Percentiles rank a stretch among this genome's conserved stretches.
These are phyloP conservation scores for Heliornis fulica DNA, from an alignment of 2,113 vertebrate genomes.

Conservation along the genomic window DNA sequence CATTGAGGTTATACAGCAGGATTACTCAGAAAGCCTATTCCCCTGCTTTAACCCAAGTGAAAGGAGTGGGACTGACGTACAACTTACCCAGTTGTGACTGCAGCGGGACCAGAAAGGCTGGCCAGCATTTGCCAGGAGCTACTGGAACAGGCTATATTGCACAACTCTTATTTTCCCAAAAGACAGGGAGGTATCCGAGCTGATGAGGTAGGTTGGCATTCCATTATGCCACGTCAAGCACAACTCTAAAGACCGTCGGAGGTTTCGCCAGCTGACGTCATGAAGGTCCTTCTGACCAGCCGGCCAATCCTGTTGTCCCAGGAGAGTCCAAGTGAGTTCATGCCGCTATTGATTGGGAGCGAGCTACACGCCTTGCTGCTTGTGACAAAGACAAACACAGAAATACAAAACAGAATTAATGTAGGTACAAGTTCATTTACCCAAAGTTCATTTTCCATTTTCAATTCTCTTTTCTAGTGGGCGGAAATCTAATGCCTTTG, in stretches of 20 bases:
- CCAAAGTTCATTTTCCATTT: not conserved
- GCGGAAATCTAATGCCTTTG: not conserved
- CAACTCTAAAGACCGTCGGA: not conserved
- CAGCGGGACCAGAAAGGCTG: not conserved
- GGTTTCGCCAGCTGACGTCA: not conserved
- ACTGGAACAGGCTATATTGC: not conserved
- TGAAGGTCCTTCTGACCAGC: constrained; percentile 9
- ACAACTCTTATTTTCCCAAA: not conserved
- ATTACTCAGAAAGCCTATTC: not conserved
- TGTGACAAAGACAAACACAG: not conserved
- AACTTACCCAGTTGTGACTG: not conserved
- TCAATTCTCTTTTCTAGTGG: not conserved
- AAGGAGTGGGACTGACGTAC: not conserved
- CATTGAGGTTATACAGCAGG: not conserved
- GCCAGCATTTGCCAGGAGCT: not conserved
- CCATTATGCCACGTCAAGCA: not conserved
- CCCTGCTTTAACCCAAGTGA: not conserved
- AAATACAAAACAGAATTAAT: not conserved
- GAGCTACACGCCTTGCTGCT: not conserved
- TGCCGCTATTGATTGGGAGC: not conserved
- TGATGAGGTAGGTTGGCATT: not conserved
- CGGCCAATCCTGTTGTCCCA: not conserved
- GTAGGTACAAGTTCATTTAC: constrained; percentile 11
- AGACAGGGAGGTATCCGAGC: not conserved
- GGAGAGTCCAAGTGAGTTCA: not conserved